Conservation (phyloP, 2,113 vertebrate genomes). For the Corydoras maculifer region DNA sequence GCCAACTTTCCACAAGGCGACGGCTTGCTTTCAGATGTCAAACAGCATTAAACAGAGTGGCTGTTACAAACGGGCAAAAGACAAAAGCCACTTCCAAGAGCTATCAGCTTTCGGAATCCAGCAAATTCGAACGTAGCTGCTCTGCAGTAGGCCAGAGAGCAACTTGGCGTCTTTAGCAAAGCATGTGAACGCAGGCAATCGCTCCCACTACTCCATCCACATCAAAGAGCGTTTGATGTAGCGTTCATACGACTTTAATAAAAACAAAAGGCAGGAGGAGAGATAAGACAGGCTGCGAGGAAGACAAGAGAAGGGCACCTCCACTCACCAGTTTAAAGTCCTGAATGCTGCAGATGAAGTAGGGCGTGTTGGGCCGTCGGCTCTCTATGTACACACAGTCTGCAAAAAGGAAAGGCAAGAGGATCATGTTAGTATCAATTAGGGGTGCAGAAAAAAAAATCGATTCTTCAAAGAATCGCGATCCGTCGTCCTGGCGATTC, state of each 20-base stretch:
- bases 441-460: too few species aligned
- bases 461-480: too few species aligned
- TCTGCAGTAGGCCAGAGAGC: slow-evolving; percentile 5
- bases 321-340: slow-evolving; percentile 99
- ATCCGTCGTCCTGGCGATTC: too few species aligned
- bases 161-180: slow-evolving; percentile 12
- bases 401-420: slow-evolving; percentile 59
- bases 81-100: slow-evolving; percentile 19
- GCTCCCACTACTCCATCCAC: slow-evolving; percentile 2
- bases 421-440: not conserved
- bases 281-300: slow-evolving; percentile 27
- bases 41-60: too few species aligned
- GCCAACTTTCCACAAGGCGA: too few species aligned
- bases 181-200: slow-evolving; percentile 32
- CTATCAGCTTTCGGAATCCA: slow-evolving; percentile 16
- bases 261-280: slow-evolving; percentile 38
- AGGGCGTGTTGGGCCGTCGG: slow-evolving; percentile 93
- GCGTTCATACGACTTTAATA: slow-evolving; percentile 34
- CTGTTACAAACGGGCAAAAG: not conserved
- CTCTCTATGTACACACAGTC: slow-evolving; percentile 99
- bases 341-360: slow-evolving; percentile 99
- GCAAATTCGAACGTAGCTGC: slow-evolving; percentile 14
- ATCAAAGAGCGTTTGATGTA: slow-evolving; percentile 38
- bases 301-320: slow-evolving; percentile 23
- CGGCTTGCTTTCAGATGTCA: too few species aligned